These are phyloP conservation scores for Rhizoglyphus robini DNA, from an alignment of 1,140 invertebrate species.

Conservation along the genomic window DNA sequence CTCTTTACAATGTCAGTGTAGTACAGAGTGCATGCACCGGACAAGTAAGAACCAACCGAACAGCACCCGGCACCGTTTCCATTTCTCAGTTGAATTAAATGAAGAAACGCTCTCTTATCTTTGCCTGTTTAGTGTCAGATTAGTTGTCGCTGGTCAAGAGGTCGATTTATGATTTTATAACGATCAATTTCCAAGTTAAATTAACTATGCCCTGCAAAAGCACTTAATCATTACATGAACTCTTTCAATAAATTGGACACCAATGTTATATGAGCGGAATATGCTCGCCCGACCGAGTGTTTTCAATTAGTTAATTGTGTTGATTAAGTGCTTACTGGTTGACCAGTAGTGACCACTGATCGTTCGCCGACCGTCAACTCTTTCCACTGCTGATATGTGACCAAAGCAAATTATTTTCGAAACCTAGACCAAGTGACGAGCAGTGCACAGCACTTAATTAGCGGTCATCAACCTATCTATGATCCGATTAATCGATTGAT, in stretches of 20 bases:
- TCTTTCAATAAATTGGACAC: neutral
- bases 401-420: constrained; percentile 9
- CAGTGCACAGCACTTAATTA: neutral
- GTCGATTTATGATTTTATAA: neutral
- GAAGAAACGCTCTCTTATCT: neutral
- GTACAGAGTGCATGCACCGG: too few species aligned
- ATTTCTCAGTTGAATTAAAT: neutral
- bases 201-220: neutral
- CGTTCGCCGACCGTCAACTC: neutral
- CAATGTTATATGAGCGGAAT: neutral
- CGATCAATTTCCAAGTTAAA: constrained; percentile 10
- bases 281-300: neutral
- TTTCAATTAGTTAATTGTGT: neutral
- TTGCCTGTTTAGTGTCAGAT: neutral
- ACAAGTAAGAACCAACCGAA: too few species aligned
- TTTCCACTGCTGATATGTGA: constrained; percentile 1
- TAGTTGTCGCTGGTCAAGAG: neutral
- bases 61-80: too few species aligned
- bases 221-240: neutral
- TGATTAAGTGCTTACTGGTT: too few species aligned
- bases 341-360: neutral
- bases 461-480: neutral
- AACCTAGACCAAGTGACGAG: neutral
- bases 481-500: constrained; percentile 10
- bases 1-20: too few species aligned